Evolutionary conservation across 2,113 vertebrate genomes (phyloP).

Genomic region (Leptobrachium leishanense): DNA sequence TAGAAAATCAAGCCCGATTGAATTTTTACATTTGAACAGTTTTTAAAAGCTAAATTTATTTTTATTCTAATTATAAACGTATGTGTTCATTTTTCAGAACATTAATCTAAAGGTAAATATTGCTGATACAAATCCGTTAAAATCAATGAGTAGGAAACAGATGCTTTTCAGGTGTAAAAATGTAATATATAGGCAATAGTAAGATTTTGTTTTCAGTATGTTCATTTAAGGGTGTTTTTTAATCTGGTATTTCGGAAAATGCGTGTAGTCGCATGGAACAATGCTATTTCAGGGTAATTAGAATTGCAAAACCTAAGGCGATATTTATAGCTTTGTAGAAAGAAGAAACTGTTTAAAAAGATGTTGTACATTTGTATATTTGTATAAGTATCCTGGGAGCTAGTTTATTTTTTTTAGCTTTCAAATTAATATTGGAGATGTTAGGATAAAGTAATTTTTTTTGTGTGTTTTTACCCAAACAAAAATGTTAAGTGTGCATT

Average conservation of each 20-base stretch:
- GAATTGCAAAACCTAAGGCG: slow-evolving; percentile 35
- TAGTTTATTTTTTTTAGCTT: no score
- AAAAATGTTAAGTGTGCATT: no score
- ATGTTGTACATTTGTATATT: neutral
- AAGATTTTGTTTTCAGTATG: slow-evolving; percentile 28
- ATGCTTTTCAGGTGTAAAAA: slow-evolving; percentile 42
- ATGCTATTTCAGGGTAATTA: slow-evolving; percentile 47
- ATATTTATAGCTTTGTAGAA: slow-evolving; percentile 1
- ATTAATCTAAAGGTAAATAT: slow-evolving; percentile 35
- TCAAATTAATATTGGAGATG: no score
- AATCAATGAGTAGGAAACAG: slow-evolving; percentile 44
- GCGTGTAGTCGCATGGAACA: slow-evolving; percentile 26
- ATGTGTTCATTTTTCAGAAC: slow-evolving; percentile 20
- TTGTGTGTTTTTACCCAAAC: no score
- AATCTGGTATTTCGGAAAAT: slow-evolving; percentile 42
- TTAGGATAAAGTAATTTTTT: no score
- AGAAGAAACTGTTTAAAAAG: slow-evolving; percentile 1
- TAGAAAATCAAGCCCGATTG: no score
- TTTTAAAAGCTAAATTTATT: slow-evolving; percentile 10
- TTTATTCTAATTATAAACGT: neutral
- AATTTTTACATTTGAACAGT: no score
- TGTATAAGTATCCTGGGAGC: no score
- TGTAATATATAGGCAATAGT: slow-evolving; percentile 26
- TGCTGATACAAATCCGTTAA: slow-evolving; percentile 35
- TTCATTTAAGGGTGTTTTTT: slow-evolving; percentile 27